Evolutionary conservation across 2,113 vertebrate genomes (phyloP).

Genomic region (Serilophus lunatus): DNA sequence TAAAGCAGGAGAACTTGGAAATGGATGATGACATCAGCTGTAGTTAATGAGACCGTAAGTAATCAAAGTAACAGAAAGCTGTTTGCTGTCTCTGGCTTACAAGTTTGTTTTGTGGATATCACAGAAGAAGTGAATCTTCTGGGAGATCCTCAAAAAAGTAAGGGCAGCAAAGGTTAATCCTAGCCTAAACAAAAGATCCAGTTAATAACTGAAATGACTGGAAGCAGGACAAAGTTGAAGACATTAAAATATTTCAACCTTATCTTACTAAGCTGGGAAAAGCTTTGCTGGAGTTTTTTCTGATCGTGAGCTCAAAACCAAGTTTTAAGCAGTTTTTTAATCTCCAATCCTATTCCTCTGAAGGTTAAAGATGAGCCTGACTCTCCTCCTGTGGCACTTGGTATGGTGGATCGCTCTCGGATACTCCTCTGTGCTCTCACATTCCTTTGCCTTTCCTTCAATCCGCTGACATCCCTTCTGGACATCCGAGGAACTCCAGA

Average conservation of each 20-base stretch:
- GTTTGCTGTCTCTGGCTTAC: background rate
- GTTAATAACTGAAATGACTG: background rate
- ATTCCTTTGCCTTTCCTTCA: conserved; percentile 94
- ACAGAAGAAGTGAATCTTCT: background rate
- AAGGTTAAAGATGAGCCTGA: conserved; percentile 95
- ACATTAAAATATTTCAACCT: background rate
- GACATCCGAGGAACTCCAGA: conserved; percentile 53
- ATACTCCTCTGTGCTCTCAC: conserved; percentile 94
- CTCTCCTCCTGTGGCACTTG: conserved; percentile 88
- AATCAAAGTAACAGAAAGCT: background rate
- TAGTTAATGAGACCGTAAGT: background rate
- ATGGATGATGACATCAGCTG: background rate
- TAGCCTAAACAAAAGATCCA: background rate
- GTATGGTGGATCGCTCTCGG: conserved; percentile 98
- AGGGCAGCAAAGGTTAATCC: background rate
- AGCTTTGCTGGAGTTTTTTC: background rate
- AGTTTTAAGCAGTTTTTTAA: background rate
- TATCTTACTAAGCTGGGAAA: background rate
- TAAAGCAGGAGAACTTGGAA: background rate
- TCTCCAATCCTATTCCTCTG: background rate
- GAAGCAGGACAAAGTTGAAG: background rate
- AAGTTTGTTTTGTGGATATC: background rate
- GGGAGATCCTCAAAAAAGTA: background rate
- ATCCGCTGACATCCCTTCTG: conserved; percentile 90
- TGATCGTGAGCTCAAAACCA: background rate